phyloP scores from a whole-genome alignment of 2,797 vertebrate species.

The Liasis olivaceus region DNA sequence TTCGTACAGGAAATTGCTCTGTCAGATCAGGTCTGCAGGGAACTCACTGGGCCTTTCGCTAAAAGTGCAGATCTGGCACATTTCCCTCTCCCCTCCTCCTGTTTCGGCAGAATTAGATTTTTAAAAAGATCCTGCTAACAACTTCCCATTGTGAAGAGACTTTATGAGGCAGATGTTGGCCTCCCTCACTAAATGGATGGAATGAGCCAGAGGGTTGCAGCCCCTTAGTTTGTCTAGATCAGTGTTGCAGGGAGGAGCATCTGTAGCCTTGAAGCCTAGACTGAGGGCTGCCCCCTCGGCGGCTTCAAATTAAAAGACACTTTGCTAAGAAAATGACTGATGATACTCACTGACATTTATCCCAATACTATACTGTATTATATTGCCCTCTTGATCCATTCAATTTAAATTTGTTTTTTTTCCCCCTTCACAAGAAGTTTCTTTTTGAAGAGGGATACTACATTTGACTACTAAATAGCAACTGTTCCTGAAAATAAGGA shows the following conservation, averaged over 20 bases:
- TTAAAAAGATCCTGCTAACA: not conserved
- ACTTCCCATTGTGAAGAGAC: not conserved
- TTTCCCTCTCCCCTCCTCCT: constrained; percentile 44
- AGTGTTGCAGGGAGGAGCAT: not conserved
- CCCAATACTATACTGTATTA: not conserved
- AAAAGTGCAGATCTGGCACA: constrained; percentile 62
- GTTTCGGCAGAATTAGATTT: constrained; percentile 50
- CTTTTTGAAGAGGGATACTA: not conserved
- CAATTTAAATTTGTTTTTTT: not conserved
- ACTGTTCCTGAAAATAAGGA: not conserved
- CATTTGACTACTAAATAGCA: not conserved
- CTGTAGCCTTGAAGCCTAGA: not conserved
- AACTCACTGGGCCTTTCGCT: constrained; percentile 48
- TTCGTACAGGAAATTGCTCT: not conserved
- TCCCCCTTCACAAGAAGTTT: not conserved
- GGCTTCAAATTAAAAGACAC: not conserved
- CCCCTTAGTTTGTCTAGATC: not conserved
- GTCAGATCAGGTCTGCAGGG: constrained; percentile 30
- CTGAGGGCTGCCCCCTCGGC: not conserved
- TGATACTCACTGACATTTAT: not conserved
- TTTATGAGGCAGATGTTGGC: accelerated
- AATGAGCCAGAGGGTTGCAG: not conserved
- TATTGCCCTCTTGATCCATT: not conserved
- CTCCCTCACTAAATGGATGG: not conserved
- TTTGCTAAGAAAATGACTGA: not conserved